Base-by-base conservation (phyloP, 1,140 invertebrate species). In the Alviniconcha marisindica region DNA sequence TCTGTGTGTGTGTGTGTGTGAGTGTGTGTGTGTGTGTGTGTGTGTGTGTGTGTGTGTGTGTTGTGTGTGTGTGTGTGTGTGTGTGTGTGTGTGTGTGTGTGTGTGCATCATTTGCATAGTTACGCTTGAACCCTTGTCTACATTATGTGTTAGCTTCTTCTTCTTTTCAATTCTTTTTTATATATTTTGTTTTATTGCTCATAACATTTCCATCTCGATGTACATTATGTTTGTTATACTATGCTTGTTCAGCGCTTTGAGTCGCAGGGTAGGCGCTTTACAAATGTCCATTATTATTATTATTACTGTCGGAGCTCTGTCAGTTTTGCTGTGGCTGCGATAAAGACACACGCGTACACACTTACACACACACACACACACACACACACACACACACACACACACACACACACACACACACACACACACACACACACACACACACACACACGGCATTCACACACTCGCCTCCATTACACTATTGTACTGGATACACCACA, bases 41-140 rank as follows among this genome's bases (percentile, higher is more conserved):
- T 63, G 10, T 31, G 60, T 63, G 60, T 31, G 60, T 63, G 60
- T 31, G 60, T 63, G 60, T 24, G 60, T 63, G 60, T n/a, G 60
- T 31, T n/a, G 60, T 31, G 60, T 63, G 60, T 63, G 60, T 63
- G 60, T 24, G 60, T 63, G 60, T n/a, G 60, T 31, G 60, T n/a
- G 60, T 31, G 60, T 63, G 60, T 63, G 60, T 63, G 60, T 63
- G 60, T 63, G 60, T 63, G 60, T 63, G 10, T 63, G 60, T 63
- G 60, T 63, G 60, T 14, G 60, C n/a, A n/a, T n/a, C n/a, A n/a
- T n/a, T n/a, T n/a, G n/a, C n/a, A n/a, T n/a, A n/a, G n/a, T n/a
- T n/a, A n/a, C n/a, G n/a, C n/a, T n/a, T n/a, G n/a, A n/a, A n/a
- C n/a, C n/a, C n/a, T n/a, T n/a, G n/a, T n/a, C n/a, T n/a, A n/a